phyloP scores from a whole-genome alignment of 2,888 invertebrate species.

The Andrena flavipes region DNA sequence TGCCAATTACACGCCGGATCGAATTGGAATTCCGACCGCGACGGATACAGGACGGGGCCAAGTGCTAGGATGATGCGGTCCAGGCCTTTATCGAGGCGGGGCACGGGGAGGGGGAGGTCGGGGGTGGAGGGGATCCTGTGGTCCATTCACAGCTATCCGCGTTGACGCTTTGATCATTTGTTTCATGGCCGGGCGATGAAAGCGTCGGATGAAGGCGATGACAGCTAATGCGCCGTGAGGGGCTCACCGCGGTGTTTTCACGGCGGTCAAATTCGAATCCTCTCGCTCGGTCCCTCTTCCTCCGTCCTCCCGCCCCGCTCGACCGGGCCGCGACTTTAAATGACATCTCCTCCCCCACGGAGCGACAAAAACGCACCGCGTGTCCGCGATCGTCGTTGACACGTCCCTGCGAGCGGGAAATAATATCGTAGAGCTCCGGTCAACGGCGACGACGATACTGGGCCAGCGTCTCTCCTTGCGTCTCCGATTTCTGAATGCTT shows the following conservation, averaged over 20 bases:
- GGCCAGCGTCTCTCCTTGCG: not conserved
- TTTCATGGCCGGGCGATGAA: conserved; percentile 75
- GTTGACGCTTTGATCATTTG: conserved; percentile 79
- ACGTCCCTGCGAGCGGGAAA: conserved; percentile 37
- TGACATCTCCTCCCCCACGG: conserved; percentile 55
- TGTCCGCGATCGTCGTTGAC: conserved; percentile 54
- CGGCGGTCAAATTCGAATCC: conserved; percentile 66
- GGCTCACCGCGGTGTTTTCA: conserved; percentile 72
- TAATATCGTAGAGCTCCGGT: conserved; percentile 24
- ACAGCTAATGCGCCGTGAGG: conserved; percentile 73
- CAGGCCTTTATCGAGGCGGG: conserved; percentile 68
- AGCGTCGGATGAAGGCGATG: conserved; percentile 73
- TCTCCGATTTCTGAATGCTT: not conserved
- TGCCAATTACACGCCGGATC: conserved; percentile 56
- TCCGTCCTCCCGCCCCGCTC: conserved; percentile 19
- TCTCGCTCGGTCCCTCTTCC: conserved; percentile 37
- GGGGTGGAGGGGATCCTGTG: conserved; percentile 62
- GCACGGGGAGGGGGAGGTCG: conserved; percentile 18
- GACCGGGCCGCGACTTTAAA: conserved; percentile 65
- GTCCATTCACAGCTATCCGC: conserved; percentile 74
- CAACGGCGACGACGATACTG: not conserved
- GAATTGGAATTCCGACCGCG: conserved; percentile 34
- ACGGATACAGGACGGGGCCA: conserved; percentile 30
- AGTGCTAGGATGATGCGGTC: conserved; percentile 56
- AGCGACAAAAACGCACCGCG: conserved; percentile 57